Conservation (phyloP, 2,797 vertebrate species). For the Echiichthys vipera region DNA sequence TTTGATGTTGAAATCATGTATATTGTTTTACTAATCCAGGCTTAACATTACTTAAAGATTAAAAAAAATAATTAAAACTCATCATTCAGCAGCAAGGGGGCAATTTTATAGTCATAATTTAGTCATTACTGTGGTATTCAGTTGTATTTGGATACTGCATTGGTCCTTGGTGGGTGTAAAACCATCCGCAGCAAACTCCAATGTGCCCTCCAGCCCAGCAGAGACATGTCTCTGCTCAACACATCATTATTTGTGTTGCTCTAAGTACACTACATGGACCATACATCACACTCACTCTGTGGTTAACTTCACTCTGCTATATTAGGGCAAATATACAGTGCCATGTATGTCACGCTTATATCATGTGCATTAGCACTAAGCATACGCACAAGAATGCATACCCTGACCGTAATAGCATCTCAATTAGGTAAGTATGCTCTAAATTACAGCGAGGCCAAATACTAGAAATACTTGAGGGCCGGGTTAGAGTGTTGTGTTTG, state of each 20-base stretch:
- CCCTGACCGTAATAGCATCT: slow-evolving; percentile 78
- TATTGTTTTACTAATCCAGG: neutral
- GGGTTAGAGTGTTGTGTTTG: slow-evolving; percentile 77
- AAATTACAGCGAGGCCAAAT: slow-evolving; percentile 82
- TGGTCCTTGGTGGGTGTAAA: slow-evolving; percentile 26
- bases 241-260: slow-evolving; percentile 70
- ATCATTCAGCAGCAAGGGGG: neutral
- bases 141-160: slow-evolving; percentile 8
- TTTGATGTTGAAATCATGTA: rapidly evolving
- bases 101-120: neutral
- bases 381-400: slow-evolving; percentile 63
- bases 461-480: slow-evolving; percentile 80
- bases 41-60: neutral
- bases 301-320: slow-evolving; percentile 55
- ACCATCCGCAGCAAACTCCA: slow-evolving; percentile 40
- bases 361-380: slow-evolving; percentile 68
- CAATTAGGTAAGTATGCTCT: slow-evolving; percentile 83
- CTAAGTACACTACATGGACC: slow-evolving; percentile 55
- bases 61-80: neutral
- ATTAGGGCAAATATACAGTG: slow-evolving; percentile 59
- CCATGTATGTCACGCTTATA: slow-evolving; percentile 64
- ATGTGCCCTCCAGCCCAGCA: slow-evolving; percentile 54
- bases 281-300: slow-evolving; percentile 66
- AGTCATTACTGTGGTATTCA: slow-evolving; percentile 17
- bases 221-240: slow-evolving; percentile 53